Conservation (phyloP, 2,888 invertebrate species). For the Drosophila diplacantha region DNA sequence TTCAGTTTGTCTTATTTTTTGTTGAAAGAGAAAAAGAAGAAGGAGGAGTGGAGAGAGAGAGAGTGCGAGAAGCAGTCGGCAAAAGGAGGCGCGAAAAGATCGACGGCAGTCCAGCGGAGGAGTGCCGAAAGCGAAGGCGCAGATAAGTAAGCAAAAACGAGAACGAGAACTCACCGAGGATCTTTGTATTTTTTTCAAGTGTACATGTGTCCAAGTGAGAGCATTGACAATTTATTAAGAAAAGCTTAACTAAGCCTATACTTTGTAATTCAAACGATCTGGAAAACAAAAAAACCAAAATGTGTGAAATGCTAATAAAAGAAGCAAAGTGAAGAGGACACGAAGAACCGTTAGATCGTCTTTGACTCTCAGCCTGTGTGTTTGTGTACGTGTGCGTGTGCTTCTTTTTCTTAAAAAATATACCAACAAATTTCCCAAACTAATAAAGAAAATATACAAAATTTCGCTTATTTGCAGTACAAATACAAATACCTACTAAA, state of each 20-base stretch:
- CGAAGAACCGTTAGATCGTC: slow-evolving; percentile 26
- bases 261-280: slow-evolving; percentile 20
- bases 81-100: slow-evolving; percentile 19
- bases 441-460: slow-evolving; percentile 25
- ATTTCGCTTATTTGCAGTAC: slow-evolving; percentile 57
- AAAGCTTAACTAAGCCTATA: slow-evolving; percentile 1
- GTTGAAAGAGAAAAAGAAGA: slow-evolving; percentile 18
- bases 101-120: slow-evolving; percentile 30
- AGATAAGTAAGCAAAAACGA: slow-evolving; percentile 60
- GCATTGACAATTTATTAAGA: slow-evolving; percentile 14
- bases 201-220: slow-evolving; percentile 19
- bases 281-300: slow-evolving; percentile 25
- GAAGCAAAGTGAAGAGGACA: slow-evolving; percentile 11
- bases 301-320: slow-evolving; percentile 10
- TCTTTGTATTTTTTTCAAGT: slow-evolving; percentile 36
- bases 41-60: slow-evolving; percentile 9
- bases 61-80: slow-evolving; percentile 16
- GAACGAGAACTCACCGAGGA: slow-evolving; percentile 21
- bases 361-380: slow-evolving; percentile 5
- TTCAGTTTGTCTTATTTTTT: slow-evolving; percentile 44
- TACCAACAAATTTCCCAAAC: slow-evolving; percentile 9
- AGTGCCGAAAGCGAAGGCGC: slow-evolving; percentile 62
- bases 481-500: slow-evolving; percentile 43
- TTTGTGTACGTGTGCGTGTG: slow-evolving; percentile 19
- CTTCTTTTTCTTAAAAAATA: slow-evolving; percentile 11